A percentile compares a stretch with the other conserved stretches of the same genome.
phyloP scores from a whole-genome alignment of 1,140 invertebrate species.

The Acromyrmex heyeri region DNA sequence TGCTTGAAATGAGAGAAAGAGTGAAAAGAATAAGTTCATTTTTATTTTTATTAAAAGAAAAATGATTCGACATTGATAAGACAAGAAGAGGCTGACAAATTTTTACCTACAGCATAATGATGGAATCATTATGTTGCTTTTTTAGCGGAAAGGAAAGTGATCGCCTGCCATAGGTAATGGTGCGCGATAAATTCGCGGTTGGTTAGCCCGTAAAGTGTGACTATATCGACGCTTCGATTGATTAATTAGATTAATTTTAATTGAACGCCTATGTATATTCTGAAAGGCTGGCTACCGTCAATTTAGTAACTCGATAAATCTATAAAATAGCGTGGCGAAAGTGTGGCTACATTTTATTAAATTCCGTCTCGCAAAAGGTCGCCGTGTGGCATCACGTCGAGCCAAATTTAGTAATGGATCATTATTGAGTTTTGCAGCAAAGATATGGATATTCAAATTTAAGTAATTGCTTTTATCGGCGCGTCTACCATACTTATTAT shows the following conservation, averaged over 20 bases:
- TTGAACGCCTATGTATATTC: conserved; percentile 59
- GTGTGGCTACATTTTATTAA: conserved; percentile 68
- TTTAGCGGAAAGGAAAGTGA: conserved; percentile 12
- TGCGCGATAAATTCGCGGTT: conserved; percentile 60
- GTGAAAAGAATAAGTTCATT: not conserved
- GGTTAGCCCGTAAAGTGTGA: conserved; percentile 51
- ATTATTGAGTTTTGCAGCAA: conserved; percentile 50
- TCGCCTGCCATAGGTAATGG: conserved; percentile 52
- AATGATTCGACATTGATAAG: not conserved
- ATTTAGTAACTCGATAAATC: conserved; percentile 69
- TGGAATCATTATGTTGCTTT: not conserved
- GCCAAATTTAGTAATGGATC: conserved; percentile 68
- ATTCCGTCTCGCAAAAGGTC: conserved; percentile 65
- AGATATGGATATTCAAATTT: conserved; percentile 50
- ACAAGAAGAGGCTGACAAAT: not conserved
- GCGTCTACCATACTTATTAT: not conserved
- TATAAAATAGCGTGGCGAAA: conserved; percentile 67
- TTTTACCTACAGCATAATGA: not conserved
- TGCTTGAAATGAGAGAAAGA: not conserved
- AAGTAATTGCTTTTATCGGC: conserved; percentile 37
- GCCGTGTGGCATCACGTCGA: conserved; percentile 3
- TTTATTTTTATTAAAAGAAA: not conserved
- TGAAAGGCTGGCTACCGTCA: conserved; percentile 48
- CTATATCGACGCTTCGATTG: conserved; percentile 33
- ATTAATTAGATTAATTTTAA: conserved; percentile 72